Evolutionary conservation across 2,797 vertebrate genomes (phyloP).

Genomic region (Mus caroli): DNA sequence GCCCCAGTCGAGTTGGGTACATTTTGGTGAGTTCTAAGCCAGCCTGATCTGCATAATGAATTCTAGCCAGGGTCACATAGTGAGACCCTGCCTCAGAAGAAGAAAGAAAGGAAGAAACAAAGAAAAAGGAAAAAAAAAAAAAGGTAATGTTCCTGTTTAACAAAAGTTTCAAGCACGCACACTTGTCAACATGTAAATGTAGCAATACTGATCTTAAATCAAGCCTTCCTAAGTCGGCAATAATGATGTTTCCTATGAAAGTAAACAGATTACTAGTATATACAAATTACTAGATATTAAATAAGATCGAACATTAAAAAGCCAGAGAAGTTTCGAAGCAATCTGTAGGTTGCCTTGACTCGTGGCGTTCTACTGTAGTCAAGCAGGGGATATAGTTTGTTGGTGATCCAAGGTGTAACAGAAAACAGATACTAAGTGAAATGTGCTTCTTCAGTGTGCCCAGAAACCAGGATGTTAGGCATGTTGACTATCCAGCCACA

Average conservation of each 20-base stretch:
- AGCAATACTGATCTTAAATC: constrained; percentile 25
- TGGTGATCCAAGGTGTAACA: background rate
- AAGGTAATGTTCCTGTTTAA: background rate
- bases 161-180: background rate
- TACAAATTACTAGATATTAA: constrained; percentile 19
- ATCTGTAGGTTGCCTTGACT: background rate
- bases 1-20: background rate
- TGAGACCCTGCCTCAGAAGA: background rate
- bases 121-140: background rate
- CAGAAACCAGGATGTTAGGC: background rate
- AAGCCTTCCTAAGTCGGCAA: constrained; percentile 37
- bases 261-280: background rate
- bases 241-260: background rate
- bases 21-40: background rate
- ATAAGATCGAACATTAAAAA: background rate
- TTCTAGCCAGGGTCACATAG: background rate
- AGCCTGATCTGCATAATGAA: background rate
- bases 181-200: background rate
- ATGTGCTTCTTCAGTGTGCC: background rate
- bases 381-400: constrained; percentile 24
- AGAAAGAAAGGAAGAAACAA: background rate
- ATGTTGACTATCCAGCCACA: background rate
- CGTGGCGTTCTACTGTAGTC: background rate
- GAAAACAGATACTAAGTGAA: background rate
- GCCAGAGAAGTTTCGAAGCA: constrained; percentile 44